A percentile compares a stretch with the other conserved stretches of the same genome.
These are phyloP conservation scores for Petroica traversi DNA, from an alignment of 2,113 vertebrate species.

Conservation along the genomic window DNA sequence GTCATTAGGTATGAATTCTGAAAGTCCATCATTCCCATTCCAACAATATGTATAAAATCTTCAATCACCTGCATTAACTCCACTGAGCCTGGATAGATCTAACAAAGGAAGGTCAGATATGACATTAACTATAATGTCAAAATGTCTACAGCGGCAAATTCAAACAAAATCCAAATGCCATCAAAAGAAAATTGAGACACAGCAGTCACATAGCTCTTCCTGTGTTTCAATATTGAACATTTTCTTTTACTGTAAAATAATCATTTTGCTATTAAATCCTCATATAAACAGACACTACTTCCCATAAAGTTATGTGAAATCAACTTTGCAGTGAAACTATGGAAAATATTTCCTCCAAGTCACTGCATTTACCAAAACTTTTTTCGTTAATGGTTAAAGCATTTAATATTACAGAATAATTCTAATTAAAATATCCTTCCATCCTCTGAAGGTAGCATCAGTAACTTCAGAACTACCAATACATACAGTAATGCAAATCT, in stretches of 20 bases:
- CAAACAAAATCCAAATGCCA: neutral
- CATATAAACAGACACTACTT: neutral
- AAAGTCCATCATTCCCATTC: constrained; percentile 99
- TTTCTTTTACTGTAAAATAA: neutral
- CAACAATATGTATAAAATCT: constrained; percentile 99
- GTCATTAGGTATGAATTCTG: constrained; percentile 99
- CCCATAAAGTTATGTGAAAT: neutral
- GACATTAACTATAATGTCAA: neutral
- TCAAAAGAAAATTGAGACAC: neutral
- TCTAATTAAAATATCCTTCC: neutral
- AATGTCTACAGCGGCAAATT: neutral
- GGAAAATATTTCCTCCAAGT: neutral
- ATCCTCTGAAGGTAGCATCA: neutral
- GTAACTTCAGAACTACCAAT: neutral
- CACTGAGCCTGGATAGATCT: constrained; percentile 97
- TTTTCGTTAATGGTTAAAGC: neutral
- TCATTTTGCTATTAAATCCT: neutral
- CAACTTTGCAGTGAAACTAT: neutral
- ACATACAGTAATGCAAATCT: neutral
- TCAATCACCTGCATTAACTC: constrained; percentile 99
- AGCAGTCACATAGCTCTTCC: neutral
- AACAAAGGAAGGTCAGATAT: constrained; percentile 54
- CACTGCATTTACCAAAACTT: neutral
- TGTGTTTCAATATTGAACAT: neutral
- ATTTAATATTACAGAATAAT: neutral